Conservation (phyloP, 2,113 vertebrate species). For the Petrocephalus zakoni region DNA sequence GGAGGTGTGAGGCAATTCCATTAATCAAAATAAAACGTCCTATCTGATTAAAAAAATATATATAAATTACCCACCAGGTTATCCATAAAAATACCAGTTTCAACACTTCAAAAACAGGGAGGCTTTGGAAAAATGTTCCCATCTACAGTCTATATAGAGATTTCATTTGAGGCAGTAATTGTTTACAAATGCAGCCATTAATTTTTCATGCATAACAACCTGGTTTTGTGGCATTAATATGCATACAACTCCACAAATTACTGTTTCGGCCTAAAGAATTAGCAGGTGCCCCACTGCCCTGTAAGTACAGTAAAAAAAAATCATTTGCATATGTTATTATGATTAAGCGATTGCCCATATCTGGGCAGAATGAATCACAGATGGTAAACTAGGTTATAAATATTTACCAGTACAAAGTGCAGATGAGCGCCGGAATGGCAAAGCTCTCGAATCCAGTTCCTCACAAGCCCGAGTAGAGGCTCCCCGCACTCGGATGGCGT, state of each 20-base stretch:
- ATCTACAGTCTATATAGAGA: neutral
- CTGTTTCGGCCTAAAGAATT: neutral
- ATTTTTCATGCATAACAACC: neutral
- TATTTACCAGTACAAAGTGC: conserved; percentile 8
- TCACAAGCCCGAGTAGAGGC: neutral
- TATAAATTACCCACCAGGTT: too few relatives aligned
- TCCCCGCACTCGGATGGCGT: neutral
- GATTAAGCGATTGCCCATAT: neutral
- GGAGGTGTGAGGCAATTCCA: neutral
- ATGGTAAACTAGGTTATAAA: conserved; percentile 1
- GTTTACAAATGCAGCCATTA: neutral
- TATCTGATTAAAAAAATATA: too few relatives aligned
- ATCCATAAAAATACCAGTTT: neutral
- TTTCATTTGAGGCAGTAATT: neutral
- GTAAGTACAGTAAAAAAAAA: neutral
- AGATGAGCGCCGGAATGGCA: neutral
- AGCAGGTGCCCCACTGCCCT: neutral
- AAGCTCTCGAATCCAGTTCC: neutral
- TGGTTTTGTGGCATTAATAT: neutral
- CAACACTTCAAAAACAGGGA: neutral
- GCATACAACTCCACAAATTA: neutral
- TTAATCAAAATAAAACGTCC: too few relatives aligned
- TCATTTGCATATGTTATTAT: neutral
- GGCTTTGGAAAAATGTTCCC: neutral
- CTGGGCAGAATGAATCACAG: neutral